phyloP scores from a whole-genome alignment of 2,797 vertebrate genomes.

The Myotis findleyi region DNA sequence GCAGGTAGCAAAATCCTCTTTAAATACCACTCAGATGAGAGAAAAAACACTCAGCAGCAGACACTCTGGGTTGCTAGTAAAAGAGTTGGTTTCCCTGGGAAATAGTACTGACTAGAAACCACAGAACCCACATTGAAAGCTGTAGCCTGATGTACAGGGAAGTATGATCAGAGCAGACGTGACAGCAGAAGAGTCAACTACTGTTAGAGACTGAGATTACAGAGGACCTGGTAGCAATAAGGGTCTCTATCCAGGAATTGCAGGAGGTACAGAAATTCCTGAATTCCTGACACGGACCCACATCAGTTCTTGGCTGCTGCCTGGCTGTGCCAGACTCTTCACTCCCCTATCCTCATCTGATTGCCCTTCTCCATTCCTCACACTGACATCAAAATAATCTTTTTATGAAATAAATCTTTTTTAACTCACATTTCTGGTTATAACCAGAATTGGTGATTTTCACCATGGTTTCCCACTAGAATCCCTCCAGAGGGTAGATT shows the following conservation, averaged over 20 bases:
- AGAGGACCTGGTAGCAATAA: not conserved
- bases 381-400: not conserved
- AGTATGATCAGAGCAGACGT: not conserved
- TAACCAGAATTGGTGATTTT: not conserved
- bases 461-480: not conserved
- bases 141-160: not conserved
- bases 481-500: not conserved
- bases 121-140: not conserved
- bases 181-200: not conserved
- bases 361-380: not conserved
- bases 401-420: not conserved
- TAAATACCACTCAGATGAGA: not conserved
- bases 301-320: fast-evolving
- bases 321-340: not conserved
- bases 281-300: not conserved
- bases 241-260: not conserved
- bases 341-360: not conserved
- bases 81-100: not conserved
- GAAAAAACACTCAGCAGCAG: not conserved
- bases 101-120: not conserved
- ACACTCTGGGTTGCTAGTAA: not conserved
- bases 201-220: not conserved
- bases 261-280: not conserved
- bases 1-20: not conserved
- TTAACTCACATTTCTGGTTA: not conserved